Conservation (phyloP, 2,797 vertebrate species). For the Protosalanx chinensis region DNA sequence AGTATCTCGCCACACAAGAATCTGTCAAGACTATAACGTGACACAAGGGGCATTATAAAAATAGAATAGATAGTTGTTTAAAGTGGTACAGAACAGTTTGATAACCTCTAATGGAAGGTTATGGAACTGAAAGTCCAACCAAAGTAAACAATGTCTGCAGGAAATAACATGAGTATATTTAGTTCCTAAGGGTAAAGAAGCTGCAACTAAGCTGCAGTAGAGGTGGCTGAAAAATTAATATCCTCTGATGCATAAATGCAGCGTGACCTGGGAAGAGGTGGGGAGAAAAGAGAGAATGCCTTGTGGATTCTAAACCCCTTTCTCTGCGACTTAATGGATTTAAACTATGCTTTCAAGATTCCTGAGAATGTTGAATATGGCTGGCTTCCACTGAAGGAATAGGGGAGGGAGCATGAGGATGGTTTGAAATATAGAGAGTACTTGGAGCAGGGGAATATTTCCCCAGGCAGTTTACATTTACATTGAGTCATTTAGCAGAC, state of each 20-base stretch:
- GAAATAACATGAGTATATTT: not conserved
- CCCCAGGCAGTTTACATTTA: too few species aligned
- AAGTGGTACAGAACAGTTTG: too few species aligned
- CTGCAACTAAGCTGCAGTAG: not conserved
- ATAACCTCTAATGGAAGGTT: too few species aligned
- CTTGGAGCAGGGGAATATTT: not conserved
- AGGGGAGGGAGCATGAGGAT: not conserved
- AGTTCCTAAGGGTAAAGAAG: not conserved
- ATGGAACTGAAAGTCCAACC: too few species aligned
- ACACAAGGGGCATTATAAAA: too few species aligned
- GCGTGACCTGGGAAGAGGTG: not conserved
- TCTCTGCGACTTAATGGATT: not conserved
- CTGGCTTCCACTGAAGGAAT: too few species aligned
- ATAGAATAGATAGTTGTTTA: too few species aligned
- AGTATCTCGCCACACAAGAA: too few species aligned
- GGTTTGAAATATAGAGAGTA: not conserved
- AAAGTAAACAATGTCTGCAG: too few species aligned
- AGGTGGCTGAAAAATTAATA: not conserved
- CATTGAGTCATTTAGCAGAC: too few species aligned
- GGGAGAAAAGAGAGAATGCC: not conserved
- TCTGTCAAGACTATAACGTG: too few species aligned
- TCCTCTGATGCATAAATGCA: not conserved
- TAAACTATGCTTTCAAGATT: not conserved
- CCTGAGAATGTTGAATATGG: too few species aligned
- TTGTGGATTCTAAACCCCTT: not conserved